Evolutionary conservation across 2,797 vertebrate genomes (phyloP).

Genomic region (Hydrocynus forskahlii): DNA sequence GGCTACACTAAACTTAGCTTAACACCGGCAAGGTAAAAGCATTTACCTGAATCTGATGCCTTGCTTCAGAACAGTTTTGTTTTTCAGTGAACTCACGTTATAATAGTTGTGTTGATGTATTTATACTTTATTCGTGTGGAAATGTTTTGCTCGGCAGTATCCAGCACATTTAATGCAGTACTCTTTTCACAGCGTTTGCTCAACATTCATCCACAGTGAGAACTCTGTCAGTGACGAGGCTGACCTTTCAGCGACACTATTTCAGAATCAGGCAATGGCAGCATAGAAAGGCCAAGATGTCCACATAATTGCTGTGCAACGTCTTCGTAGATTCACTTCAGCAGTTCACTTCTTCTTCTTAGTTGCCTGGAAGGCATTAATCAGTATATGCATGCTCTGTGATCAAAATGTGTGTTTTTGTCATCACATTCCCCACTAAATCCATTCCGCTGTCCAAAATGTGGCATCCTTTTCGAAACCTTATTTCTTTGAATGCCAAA

Average conservation of each 20-base stretch:
- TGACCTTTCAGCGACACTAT: slow-evolving; percentile 39
- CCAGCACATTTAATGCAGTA: background rate
- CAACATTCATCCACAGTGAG: slow-evolving; percentile 9
- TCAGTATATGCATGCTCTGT: background rate
- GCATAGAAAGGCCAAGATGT: slow-evolving; percentile 40
- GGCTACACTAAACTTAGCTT: slow-evolving; percentile 14
- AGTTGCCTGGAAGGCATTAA: slow-evolving; percentile 13
- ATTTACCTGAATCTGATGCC: background rate
- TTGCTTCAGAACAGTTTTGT: no score
- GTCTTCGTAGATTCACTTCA: slow-evolving; percentile 14
- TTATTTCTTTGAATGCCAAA: background rate
- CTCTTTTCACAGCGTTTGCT: background rate
- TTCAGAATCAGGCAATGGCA: slow-evolving; percentile 35
- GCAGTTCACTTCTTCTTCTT: slow-evolving; percentile 9
- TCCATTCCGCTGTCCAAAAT: background rate
- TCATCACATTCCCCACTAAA: background rate
- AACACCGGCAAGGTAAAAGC: no score
- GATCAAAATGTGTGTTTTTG: background rate
- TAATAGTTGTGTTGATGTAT: background rate
- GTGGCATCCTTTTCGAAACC: no score
- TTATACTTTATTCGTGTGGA: background rate
- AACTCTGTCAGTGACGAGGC: slow-evolving; percentile 6
- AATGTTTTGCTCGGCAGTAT: background rate
- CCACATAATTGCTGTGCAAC: slow-evolving; percentile 26
- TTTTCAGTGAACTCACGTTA: no score